Evolutionary conservation across 2,113 vertebrate species (phyloP).

Genomic region (Dipodomys merriami): DNA sequence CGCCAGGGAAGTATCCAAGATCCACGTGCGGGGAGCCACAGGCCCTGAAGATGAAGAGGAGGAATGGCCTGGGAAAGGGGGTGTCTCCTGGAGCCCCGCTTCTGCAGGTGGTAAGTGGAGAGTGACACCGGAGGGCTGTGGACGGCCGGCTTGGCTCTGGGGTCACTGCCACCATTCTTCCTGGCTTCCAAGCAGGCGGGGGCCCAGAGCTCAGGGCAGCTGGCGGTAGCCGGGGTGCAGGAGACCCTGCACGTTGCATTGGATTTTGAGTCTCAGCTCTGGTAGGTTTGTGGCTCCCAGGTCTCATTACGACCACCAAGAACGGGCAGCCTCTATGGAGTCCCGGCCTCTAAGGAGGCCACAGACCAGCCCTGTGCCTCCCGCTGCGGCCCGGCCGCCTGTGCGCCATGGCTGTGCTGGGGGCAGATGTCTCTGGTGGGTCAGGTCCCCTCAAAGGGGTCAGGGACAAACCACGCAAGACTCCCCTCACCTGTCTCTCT

Average conservation of each 20-base stretch:
- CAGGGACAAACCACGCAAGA: too few relatives aligned
- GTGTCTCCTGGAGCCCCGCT: too few relatives aligned
- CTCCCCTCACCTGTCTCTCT: rapidly evolving
- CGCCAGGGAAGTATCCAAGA: background rate
- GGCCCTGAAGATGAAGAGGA: background rate
- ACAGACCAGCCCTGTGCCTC: rapidly evolving
- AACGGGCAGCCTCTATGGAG: background rate
- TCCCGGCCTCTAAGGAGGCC: background rate
- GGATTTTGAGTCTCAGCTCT: background rate
- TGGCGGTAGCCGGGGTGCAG: background rate
- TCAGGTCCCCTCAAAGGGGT: background rate
- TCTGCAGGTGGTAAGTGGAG: background rate
- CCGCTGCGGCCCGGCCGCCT: background rate
- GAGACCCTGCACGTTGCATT: rapidly evolving
- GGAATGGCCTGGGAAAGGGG: background rate
- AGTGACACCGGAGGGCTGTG: background rate
- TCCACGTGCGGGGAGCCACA: background rate
- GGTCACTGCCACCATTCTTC: background rate
- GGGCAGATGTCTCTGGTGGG: background rate
- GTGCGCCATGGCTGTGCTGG: background rate
- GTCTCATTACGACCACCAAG: background rate
- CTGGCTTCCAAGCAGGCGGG: background rate
- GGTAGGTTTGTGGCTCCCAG: background rate
- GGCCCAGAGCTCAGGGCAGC: background rate
- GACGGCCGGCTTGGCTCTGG: too few relatives aligned